Conservation (phyloP, 2,113 vertebrate genomes). For the Delphinapterus leucas region DNA sequence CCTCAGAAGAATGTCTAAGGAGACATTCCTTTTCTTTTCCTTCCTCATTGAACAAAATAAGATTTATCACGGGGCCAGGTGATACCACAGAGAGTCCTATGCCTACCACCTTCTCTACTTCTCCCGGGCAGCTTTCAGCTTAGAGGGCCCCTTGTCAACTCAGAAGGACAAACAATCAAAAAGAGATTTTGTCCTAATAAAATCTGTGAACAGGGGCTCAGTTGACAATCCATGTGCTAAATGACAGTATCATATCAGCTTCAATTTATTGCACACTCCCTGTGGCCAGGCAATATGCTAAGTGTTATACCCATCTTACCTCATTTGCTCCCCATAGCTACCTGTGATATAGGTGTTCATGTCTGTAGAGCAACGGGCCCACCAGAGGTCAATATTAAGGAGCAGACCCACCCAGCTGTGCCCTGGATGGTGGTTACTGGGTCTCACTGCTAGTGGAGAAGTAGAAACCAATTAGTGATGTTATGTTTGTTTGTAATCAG, state of each 20-base stretch:
- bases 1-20: neutral
- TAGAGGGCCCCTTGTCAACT: neutral
- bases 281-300: neutral
- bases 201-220: neutral
- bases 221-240: neutral
- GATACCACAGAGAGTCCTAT: neutral
- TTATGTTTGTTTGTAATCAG: neutral
- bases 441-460: neutral
- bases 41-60: neutral
- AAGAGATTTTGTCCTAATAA: neutral
- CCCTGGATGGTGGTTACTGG: too few relatives aligned
- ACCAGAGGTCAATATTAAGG: neutral
- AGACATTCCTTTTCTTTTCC: neutral
- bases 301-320: neutral
- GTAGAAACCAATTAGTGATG: neutral
- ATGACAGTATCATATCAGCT: neutral
- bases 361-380: neutral
- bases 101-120: neutral
- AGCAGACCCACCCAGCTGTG: neutral
- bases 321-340: neutral
- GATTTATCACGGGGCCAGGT: neutral
- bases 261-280: neutral
- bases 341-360: neutral
- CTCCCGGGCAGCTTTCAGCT: neutral
- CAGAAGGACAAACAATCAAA: neutral